Evolutionary conservation across 2,113 vertebrate genomes (phyloP).

Genomic region (Microtus pennsylvanicus): DNA sequence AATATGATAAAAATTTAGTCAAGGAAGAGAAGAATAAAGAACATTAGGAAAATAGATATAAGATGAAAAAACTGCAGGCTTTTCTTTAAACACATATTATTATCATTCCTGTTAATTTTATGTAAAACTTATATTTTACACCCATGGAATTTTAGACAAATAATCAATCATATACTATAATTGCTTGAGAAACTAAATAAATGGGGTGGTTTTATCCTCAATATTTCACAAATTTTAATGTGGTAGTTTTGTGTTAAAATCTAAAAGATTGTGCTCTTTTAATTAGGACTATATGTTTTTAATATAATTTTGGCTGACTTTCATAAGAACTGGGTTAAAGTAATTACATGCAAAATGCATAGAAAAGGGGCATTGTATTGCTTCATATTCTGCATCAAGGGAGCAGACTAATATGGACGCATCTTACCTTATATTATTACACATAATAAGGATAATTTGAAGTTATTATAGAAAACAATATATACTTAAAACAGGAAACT

Average conservation of each 20-base stretch:
- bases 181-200: background rate
- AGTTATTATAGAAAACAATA: background rate
- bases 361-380: background rate
- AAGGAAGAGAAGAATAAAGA: background rate
- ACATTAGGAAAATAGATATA: background rate
- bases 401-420: background rate
- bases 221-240: background rate
- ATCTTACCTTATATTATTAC: background rate
- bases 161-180: background rate
- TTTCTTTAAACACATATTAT: background rate
- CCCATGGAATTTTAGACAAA: background rate
- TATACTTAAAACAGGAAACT: background rate
- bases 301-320: background rate
- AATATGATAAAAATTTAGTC: background rate
- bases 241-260: background rate
- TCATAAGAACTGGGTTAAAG: background rate
- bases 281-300: background rate
- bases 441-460: background rate
- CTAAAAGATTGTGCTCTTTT: background rate
- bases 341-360: background rate
- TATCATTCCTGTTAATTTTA: background rate
- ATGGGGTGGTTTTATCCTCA: background rate
- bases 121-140: background rate
- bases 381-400: background rate
- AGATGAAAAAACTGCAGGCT: too few relatives aligned